Base-by-base conservation (phyloP, 2,113 vertebrate genomes). In the Salvelinus namaycush region DNA sequence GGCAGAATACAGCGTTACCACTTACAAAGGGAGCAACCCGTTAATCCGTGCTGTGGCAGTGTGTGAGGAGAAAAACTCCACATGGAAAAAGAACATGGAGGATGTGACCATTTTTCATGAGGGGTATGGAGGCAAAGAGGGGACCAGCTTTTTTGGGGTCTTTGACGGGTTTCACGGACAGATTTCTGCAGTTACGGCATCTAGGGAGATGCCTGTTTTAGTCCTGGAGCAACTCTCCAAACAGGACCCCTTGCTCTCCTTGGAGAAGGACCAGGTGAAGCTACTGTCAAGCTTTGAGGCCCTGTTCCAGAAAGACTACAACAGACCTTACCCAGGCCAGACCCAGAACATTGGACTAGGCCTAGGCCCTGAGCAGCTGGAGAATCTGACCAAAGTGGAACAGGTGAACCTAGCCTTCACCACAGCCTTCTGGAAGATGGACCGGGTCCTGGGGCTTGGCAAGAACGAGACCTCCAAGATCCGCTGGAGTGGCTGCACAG, bases 371-470 rank as follows among this genome's bases (percentile, higher is more conserved):
- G 24, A 31, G 20, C 8, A 65, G 22, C 31, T 5, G 5, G 71
- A 69, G 0, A 70, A 7, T 27, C 20, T 24, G 1, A 54, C 2
- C 1, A 13, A 75, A 5, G 76, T 84, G 0, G 48, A 89, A 78
- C 68, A 78, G 49, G 79, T 88, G 73, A 92, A 93, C 75, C 84
- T 78, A 79, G 88, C 80, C 0, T 92, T 92, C 6, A 91, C 84
- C 1, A 90, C 89, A 26, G 84, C 90, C 0, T 94, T 93, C 7
- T 90, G 86, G 84, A 90, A 90, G 81, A 93, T 91, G 90, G 92
- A 94, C 1, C 89, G 85, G 65, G 87, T 94, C 68, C 77, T 93
- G 65, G 31, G 77, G 4, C 87, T 92, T 1, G 90, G 91, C 70
- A 92, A 90, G 54, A 85, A 87, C 0, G 89, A 95, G 72, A 49